These are phyloP conservation scores for Cydia splendana DNA, from an alignment of 1,140 invertebrate species.

Conservation along the genomic window DNA sequence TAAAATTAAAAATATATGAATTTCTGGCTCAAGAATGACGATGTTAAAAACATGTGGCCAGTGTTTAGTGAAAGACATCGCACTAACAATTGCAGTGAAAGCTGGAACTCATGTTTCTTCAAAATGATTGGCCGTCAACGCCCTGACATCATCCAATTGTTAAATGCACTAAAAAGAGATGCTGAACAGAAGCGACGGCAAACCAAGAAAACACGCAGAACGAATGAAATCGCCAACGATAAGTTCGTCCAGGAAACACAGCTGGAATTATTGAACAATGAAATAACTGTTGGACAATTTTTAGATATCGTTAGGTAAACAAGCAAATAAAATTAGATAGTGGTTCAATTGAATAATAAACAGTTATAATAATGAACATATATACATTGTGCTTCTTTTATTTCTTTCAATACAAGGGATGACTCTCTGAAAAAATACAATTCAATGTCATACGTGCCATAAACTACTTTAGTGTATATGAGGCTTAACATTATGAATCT, in stretches of 20 bases:
- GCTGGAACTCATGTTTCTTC: not conserved
- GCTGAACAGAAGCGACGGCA: conserved; percentile 6
- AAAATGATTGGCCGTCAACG: conserved; percentile 7
- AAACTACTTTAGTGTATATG: conserved; percentile 9
- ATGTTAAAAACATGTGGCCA: conserved; percentile 4
- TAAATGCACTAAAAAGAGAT: conserved; percentile 13
- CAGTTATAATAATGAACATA: not conserved
- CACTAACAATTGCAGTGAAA: conserved; percentile 12
- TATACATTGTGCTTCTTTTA: conserved; percentile 4
- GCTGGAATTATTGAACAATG: conserved; percentile 5
- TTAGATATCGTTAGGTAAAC: conserved; percentile 4
- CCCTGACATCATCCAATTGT: conserved; percentile 5
- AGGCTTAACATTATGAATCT: not conserved
- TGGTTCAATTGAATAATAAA: conserved; percentile 8
- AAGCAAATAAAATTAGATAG: conserved; percentile 1
- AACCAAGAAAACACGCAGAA: not conserved
- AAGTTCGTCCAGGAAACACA: conserved; percentile 5
- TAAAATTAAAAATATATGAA: conserved; percentile 9
- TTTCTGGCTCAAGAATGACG: conserved; percentile 9
- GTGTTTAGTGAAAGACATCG: conserved; percentile 12
- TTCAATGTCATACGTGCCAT: not conserved
- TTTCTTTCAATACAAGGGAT: not conserved
- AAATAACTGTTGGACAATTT: conserved; percentile 6
- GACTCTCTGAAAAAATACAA: not conserved
- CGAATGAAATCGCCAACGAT: conserved; percentile 3